Evolutionary conservation across 2,888 invertebrate species (phyloP), one percentile per base, ranked within the genome.

Genomic region (Augochlorella aurata): DNA sequence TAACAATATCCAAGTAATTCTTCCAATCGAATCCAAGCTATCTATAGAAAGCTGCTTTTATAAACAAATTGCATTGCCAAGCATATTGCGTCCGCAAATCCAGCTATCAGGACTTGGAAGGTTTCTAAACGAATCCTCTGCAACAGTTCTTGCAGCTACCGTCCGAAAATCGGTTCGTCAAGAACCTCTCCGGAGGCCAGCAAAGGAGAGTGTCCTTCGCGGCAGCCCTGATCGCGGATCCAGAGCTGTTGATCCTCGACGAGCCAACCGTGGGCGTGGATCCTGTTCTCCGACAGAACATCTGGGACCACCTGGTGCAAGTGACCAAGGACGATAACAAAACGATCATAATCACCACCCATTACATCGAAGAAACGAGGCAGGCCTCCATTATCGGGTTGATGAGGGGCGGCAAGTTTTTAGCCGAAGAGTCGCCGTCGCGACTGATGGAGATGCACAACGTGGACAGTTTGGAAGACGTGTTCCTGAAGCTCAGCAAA

Each of bases 221-320:
- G 0, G 97, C 97, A 0, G 98, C 98, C 0, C 94, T 98, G 49
- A 94, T 98, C 63, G 98, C 98, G 86, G 97, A 97, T 83, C 98
- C 98, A 0, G 98, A 98, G 92, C 94, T 98, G 49, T 94, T 98
- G 81, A 98, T 98, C 90, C 94, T 98, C 78, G 98, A 98, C 91
- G 98, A 98, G 91, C 98, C 98, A 0, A 98, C 98, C 0, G 98
- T 98, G 21, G 98, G 98, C 52, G 97, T 98, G 2, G 98, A 98
- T 94, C 98, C 98, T 0, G 95, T 98, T 52, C 94, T 98, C 16
- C 94, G 98, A 82, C 97, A 97, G 93, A 97, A 96, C 89, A 97
- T 97, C 88, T 97, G 97, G 97, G 97, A 97, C 92, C 97, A 97
- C 93, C 94, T 97, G 81, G 97, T 97, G 52, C 96, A 97, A 47